Base-by-base conservation (phyloP, 2,113 vertebrate species). In the Phrynocephalus versicolor region DNA sequence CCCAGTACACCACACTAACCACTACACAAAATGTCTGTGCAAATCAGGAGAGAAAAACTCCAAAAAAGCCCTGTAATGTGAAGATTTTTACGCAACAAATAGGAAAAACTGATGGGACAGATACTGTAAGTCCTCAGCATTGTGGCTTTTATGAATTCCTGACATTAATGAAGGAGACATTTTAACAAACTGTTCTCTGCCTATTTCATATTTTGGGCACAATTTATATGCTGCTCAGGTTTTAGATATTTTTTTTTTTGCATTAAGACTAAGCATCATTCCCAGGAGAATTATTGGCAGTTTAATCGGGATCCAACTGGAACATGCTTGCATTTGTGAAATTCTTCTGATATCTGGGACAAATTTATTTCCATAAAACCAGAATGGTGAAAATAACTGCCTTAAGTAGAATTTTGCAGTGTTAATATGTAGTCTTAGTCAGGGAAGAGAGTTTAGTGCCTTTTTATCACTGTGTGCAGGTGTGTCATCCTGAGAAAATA, bases 181-280 rank as follows among this genome's bases (percentile, higher is more conserved):
- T 90, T 82, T 89, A 91, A 92, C 89, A 87, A 89, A 92, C 85
- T 0, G 1, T 93, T 90, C 87, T 69, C 69, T 25, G 94, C 78
- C 84, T 88, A 93, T 91, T 84, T 93, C 92, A n/a, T 90, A 87
- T 88, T 89, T 90, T 92, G 89, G 57, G 69, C 86, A 83, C 93
- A 85, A 89, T 94, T 94, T 92, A 82, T 93, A 94, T 86, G 83
- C 93, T 89, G 90, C 89, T 95, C 90, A 88, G 90, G 89, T 94
- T 94, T 95, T 86, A 89, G 94, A 94, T 60, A 5, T 60, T 6
- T 60, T 58, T 58, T 90, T 81, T 70, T 89, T 92, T 86, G 81
- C 88, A 84, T 89, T 89, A 92, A 92, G 16, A 77, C 6, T 21
- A 60, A 58, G 88, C 91, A 90, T 3, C 87, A 57, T 88, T 94